Evolutionary conservation across 2,113 vertebrate genomes (phyloP).

Genomic region (Sinocyclocheilus rhinocerous): DNA sequence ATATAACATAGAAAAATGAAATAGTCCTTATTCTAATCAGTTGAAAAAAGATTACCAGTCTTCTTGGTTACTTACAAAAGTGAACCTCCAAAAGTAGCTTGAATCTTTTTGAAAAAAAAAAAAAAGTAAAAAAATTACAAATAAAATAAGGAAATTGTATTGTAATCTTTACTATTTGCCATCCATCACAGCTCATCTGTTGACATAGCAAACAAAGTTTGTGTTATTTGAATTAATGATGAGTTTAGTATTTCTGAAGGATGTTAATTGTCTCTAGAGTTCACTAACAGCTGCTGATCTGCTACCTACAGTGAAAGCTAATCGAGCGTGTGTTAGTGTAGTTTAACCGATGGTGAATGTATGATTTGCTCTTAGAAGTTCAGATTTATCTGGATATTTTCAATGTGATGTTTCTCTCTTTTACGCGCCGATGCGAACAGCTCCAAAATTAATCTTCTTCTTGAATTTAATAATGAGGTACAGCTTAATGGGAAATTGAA

Average conservation of each 20-base stretch:
- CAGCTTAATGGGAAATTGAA: not conserved
- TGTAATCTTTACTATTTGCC: constrained; percentile 28
- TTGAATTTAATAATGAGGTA: not conserved
- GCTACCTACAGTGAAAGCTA: constrained; percentile 43
- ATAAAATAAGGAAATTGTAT: constrained; percentile 27
- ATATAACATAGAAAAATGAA: constrained; percentile 48
- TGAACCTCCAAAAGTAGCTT: constrained; percentile 51
- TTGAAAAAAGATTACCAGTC: constrained; percentile 1
- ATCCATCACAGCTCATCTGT: constrained; percentile 47
- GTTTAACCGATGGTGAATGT: constrained; percentile 83
- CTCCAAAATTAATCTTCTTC: constrained; percentile 12
- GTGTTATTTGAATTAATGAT: constrained; percentile 32
- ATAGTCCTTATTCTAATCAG: constrained; percentile 46
- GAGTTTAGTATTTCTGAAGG: constrained; percentile 37
- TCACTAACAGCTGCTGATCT: constrained; percentile 57
- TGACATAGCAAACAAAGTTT: constrained; percentile 37
- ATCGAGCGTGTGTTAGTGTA: constrained; percentile 65
- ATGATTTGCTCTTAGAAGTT: constrained; percentile 78
- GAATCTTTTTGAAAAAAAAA: constrained; percentile 35
- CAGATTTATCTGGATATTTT: constrained; percentile 42
- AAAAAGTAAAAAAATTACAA: not conserved
- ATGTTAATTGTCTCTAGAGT: constrained; percentile 46
- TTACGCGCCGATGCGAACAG: not conserved
- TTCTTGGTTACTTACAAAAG: constrained; percentile 42
- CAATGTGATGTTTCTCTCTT: constrained; percentile 38